Evolutionary conservation across 1,140 invertebrate genomes (phyloP), one percentile per base, ranked within the genome.

Genomic region (Trachymyrmex cornetzi): DNA sequence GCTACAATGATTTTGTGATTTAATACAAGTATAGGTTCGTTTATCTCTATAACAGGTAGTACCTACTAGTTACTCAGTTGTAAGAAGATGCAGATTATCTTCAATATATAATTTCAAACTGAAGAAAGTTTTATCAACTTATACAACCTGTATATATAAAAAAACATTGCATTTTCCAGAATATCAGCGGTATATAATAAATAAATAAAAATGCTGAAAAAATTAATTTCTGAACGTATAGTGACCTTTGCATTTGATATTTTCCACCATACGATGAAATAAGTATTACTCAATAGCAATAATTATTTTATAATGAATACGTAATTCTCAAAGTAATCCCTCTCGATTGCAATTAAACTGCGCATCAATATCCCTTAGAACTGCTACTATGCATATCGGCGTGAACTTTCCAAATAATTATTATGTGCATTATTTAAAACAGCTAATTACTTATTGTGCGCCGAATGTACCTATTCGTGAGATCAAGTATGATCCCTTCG

Each of bases 351-450:
- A 89, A 90, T 90, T 89, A 90, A 90, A 89, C 74, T 67, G 24
- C 53, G 38, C 72, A 50, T 72, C 48, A 16, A 55, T 87, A 67
- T 77, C 38, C 59, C 24, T 71, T 38, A 59, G 85, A 53, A 72
- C 50, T 22, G 38, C 85, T 57, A 69, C 22, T 63, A 53, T 57
- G 19, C 38, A 53, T 59, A 53, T 59, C 66, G 53, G 14, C 27
- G 71, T 59, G 59, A 79, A 88, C 89, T 90, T 90, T 90, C 82
- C 82, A 90, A 90, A 90, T 90, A 88, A 90, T 90, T 90, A 74
- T 84, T 69, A 87, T 38, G 22, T 75, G 59, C 87, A 85, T 90
- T 88, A 90, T 88, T 90, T 87, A 87, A 90, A 87, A 84, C 85
- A 27, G 24, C 72, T 90, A 89, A 90, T 89, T 84, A 72, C 57